A percentile compares a stretch with the other conserved stretches of the same genome.
Evolutionary conservation across 1,140 invertebrate genomes (phyloP).

Genomic region (Meteorus sp.): DNA sequence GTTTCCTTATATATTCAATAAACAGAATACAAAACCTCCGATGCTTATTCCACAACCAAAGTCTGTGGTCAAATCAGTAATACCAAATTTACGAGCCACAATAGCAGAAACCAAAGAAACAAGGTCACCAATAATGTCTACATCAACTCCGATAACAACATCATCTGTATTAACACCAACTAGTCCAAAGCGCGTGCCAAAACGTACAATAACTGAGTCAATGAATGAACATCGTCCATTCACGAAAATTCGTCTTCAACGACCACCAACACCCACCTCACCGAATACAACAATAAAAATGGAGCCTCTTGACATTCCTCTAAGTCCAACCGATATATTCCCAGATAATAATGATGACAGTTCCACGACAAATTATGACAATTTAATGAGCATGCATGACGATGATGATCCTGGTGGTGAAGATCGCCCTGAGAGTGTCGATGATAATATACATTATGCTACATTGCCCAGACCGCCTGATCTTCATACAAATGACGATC

Average conservation of each 20-base stretch:
- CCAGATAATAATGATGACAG: constrained; percentile 41
- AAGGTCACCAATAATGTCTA: no score
- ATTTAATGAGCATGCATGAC: constrained; percentile 45
- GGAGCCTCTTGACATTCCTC: constrained; percentile 51
- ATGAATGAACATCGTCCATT: constrained; percentile 37
- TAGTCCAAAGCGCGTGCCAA: constrained; percentile 50
- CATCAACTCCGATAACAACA: no score
- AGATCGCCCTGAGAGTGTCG: not conserved
- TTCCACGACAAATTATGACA: constrained; percentile 41
- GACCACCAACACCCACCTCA: constrained; percentile 38
- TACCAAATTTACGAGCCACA: not conserved
- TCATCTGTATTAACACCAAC: constrained; percentile 34
- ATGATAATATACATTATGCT: constrained; percentile 40
- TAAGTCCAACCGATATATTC: constrained; percentile 51
- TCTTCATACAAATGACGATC: no score
- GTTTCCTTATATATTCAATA: constrained; percentile 17
- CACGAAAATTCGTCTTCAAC: constrained; percentile 52
- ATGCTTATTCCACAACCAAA: constrained; percentile 47
- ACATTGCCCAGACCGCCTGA: constrained; percentile 38
- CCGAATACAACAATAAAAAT: constrained; percentile 44
- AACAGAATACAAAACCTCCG: constrained; percentile 45
- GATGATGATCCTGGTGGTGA: constrained; percentile 50
- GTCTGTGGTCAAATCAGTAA: constrained; percentile 12
- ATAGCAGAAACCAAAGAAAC: constrained; percentile 12
- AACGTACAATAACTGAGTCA: constrained; percentile 44